Conservation (phyloP, 2,113 vertebrate genomes). For the Onychorhynchus coronatus region DNA sequence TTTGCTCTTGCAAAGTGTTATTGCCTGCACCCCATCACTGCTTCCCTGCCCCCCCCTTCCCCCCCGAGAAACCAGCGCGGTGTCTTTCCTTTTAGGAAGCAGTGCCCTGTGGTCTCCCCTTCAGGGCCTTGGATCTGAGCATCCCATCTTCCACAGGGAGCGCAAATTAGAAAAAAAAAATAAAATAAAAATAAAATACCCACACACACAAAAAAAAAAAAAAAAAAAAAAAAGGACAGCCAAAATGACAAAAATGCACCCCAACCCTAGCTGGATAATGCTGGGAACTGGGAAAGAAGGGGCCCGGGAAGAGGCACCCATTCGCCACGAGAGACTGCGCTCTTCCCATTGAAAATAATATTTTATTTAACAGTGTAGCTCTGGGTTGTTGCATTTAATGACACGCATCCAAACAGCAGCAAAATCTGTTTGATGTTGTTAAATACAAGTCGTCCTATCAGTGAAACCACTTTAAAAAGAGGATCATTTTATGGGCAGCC, state of each 20-base stretch:
- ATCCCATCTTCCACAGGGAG: not conserved
- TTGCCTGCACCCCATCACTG: not conserved
- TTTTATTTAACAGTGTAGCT: conserved; percentile 59
- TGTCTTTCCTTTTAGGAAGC: conserved; percentile 17
- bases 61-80: not conserved
- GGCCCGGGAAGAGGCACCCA: not conserved
- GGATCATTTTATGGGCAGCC: conserved; percentile 57
- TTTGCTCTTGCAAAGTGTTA: conserved; percentile 24
- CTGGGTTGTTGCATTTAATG: conserved; percentile 55
- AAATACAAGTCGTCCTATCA: conserved; percentile 60
- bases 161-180: not conserved
- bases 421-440: conserved; percentile 61
- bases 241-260: not conserved
- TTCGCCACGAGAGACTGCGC: conserved; percentile 8
- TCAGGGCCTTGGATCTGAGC: conserved; percentile 31
- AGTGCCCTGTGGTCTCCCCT: not conserved
- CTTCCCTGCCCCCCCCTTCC: conserved; percentile 3
- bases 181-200: not conserved
- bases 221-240: not conserved
- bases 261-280: not conserved
- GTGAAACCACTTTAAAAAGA: conserved; percentile 55
- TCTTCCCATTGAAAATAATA: conserved; percentile 59
- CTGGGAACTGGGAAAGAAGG: not conserved
- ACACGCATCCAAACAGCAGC: conserved; percentile 33
- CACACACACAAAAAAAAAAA: not conserved